A percentile compares a stretch with the other conserved stretches of the same genome.
Evolutionary conservation across 2,888 invertebrate species (phyloP).

Genomic region (Yponomeuta evonymella): DNA sequence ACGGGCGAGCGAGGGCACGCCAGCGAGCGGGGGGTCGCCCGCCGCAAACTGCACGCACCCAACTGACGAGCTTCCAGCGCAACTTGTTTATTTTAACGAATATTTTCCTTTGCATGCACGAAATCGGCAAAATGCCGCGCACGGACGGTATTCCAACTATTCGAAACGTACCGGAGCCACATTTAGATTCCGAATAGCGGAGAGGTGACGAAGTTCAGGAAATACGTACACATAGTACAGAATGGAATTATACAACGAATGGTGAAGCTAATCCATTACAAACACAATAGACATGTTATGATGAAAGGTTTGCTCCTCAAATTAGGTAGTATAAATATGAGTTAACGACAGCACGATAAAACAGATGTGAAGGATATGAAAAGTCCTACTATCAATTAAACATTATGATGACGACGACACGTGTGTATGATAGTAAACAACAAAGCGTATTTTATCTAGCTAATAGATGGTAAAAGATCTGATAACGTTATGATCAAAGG

Average conservation of each 20-base stretch:
- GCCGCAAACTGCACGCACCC: constrained; percentile 57
- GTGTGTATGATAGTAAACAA: constrained; percentile 28
- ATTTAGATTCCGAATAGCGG: not conserved
- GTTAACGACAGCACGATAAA: not conserved
- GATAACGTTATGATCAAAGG: constrained; percentile 11
- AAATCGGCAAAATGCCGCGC: constrained; percentile 1
- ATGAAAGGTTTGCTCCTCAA: constrained; percentile 5
- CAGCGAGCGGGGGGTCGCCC: constrained; percentile 56
- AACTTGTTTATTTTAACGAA: constrained; percentile 13
- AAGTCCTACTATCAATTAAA: constrained; percentile 21
- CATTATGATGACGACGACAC: constrained; percentile 23
- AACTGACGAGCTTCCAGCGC: constrained; percentile 27
- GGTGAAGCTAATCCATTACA: constrained; percentile 7
- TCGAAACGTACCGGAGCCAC: not conserved
- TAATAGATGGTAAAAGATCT: constrained; percentile 10
- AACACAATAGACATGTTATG: constrained; percentile 8
- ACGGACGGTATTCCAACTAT: not conserved
- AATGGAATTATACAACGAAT: not conserved
- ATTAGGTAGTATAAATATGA: not conserved
- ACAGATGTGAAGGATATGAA: not conserved
- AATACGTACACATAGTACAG: not conserved
- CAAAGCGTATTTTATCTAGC: constrained; percentile 6
- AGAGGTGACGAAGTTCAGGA: not conserved
- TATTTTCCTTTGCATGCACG: constrained; percentile 6
- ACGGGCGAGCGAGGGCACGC: constrained; percentile 65